phyloP scores from a whole-genome alignment of 2,888 invertebrate genomes.

The Timandra comae region DNA sequence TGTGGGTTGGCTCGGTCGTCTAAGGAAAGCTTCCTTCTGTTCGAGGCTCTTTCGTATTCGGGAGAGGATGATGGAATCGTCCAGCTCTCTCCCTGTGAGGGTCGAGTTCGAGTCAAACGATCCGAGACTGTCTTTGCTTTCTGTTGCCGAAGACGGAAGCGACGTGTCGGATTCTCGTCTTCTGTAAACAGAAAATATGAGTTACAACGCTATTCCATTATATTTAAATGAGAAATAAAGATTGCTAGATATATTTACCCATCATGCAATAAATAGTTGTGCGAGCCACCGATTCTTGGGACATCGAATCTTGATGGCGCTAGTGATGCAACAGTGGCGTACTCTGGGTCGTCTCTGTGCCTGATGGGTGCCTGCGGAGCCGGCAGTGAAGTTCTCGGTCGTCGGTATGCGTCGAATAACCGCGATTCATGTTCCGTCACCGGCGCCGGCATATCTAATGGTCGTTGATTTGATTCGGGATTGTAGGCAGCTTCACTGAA shows the following conservation, averaged over 20 bases:
- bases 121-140: slow-evolving; percentile 81
- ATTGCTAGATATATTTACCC: slow-evolving; percentile 46
- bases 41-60: slow-evolving; percentile 89
- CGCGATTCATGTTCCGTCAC: slow-evolving; percentile 69
- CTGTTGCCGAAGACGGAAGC: slow-evolving; percentile 79
- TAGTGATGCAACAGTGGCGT: slow-evolving; percentile 62
- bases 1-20: slow-evolving; percentile 82
- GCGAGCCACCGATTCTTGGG: slow-evolving; percentile 42
- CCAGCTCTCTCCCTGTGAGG: slow-evolving; percentile 80
- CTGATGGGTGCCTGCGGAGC: slow-evolving; percentile 53
- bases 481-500: slow-evolving; percentile 94
- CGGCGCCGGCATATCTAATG: slow-evolving; percentile 67
- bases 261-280: slow-evolving; percentile 64
- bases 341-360: slow-evolving; percentile 63
- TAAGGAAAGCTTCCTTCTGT: slow-evolving; percentile 92
- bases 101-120: slow-evolving; percentile 83
- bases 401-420: slow-evolving; percentile 70
- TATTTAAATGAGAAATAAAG: no score
- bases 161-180: slow-evolving; percentile 79
- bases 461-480: slow-evolving; percentile 88
- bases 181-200: slow-evolving; percentile 42
- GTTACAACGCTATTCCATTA: no score
- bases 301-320: slow-evolving; percentile 55
- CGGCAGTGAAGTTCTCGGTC: slow-evolving; percentile 55
- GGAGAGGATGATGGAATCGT: slow-evolving; percentile 84